Evolutionary conservation across 2,888 invertebrate genomes (phyloP), one percentile per base, ranked within the genome.

Genomic region (Leptura quadrifasciata): DNA sequence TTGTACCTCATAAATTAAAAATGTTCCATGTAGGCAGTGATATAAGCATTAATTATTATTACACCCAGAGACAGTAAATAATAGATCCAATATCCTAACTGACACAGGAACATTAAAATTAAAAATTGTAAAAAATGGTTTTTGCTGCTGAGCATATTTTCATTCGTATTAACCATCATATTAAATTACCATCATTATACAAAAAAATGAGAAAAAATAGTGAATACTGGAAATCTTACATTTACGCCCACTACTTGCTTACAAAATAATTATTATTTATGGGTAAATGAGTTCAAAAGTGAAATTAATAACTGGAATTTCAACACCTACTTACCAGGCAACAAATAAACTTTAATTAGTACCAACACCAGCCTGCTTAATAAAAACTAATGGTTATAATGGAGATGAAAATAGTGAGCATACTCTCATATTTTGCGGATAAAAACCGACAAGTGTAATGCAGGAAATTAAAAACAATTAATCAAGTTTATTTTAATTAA

Each of bases 301-400:
- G 31, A 31, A 61, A 61, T 61, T 61, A 61, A 61, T 61, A 61
- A 27, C 60, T n/a, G 31, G 27, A 27, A 61, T 61, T 31, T 18
- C 31, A 61, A 61, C 31, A 61, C 17, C n/a, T 6, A 61, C 27
- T 17, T n/a, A n/a, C 47, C n/a, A 47, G n/a, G 3, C 12, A n/a
- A 39, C 2, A 27, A 10, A 61, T 61, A 61, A 61, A 61, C 27
- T 61, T 15, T 61, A 61, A 61, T 61, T 61, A 61, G 17, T 61
- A 31, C 27, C 15, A n/a, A 47, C 47, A 47, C 47, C 60, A 61
- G 31, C 60, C 31, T 61, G 31, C 31, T 61, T 61, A 61, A 27
- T 27, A 61, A 61, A 27, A 61, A 31, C 31, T 15, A 61, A 27
- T 61, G 31, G 15, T 61, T 27, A 60, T 27, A 27, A 21, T n/a